Base-by-base conservation (phyloP, 2,797 vertebrate species). In the Chelidonichthys spinosus region DNA sequence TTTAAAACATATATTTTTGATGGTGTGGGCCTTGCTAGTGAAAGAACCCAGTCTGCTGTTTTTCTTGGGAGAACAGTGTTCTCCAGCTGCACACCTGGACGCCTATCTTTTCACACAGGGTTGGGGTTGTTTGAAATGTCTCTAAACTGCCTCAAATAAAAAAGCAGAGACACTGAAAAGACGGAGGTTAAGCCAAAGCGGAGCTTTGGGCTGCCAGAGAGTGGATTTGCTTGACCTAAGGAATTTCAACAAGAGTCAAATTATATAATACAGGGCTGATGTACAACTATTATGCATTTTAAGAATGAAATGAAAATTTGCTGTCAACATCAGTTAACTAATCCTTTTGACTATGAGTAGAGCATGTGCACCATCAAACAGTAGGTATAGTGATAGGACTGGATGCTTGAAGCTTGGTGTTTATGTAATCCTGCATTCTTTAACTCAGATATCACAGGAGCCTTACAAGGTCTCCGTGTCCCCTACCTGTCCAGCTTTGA, bases 391-490 rank as follows among this genome's bases (percentile, higher is more conserved):
- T 8, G 54, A 55, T 40, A 40, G 10, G 11, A 69, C 44, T 62
- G 58, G 42, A 78, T 53, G 63, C 62, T 70, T 64, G 55, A 77
- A 43, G 25, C 68, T 70, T 66, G 66, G 50, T 79, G 25, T 69
- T 89, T 70, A 72, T 71, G 56, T 76, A 78, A 85, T 77, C 68
- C 73, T 80, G 73, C 72, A 81, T 90, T 90, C 63, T 85, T 89
- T 60, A 55, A 53, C 63, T 79, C 42, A 83, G 60, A 78, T 47
- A 74, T 54, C 71, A 56, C 54, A 79, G 69, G 66, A 78, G 63
- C 75, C 36, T 54, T 53, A 82, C 63, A 74, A 62, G 75, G 74
- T 59, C 67, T 84, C 79, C 54, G 77, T 72, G 71, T 76, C 36
- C 63, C 47, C 40, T 35, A 46, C 62, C 60, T 25, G 79, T 77